Evolutionary conservation across 2,113 vertebrate species (phyloP), one percentile per base, ranked within the genome.

Genomic region (Sula dactylatra): DNA sequence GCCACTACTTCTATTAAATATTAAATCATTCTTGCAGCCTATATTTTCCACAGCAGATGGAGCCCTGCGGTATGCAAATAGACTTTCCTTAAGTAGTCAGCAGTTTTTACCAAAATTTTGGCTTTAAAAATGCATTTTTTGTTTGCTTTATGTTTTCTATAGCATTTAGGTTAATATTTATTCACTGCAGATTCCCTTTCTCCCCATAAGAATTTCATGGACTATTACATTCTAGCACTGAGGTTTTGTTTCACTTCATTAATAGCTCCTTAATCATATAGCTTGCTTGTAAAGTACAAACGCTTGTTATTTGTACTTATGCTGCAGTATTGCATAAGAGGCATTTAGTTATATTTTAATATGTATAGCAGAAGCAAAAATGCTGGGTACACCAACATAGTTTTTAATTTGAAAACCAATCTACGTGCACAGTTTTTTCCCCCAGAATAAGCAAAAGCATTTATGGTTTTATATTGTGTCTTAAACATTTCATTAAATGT

Each of bases 1-100:
- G 98, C 99, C 98, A 99, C 98, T 98, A 99, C 98, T 99, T 99
- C 99, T 99, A 99, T 99, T 99, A 99, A 99, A 99, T 99, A 99
- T 99, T 99, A 99, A 99, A 99, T 99, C 98, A 99, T 99, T 99
- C 99, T 99, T 99, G 99, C 98, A 99, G 99, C 98, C 97, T 98
- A 93, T 98, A 97, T 98, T 99, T 98, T 98, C 98, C 98, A 98
- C 99, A 99, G 98, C 98, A 99, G 99, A 99, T 99, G 99, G 99
- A 99, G 99, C 98, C 99, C 99, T 99, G 98, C 47, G 93, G 97
- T 99, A 99, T 99, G 99, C 98, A 99, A 99, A 99, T 99, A 96
- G 97, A 97, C 95, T 95, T 97, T 98, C 97, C 98, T 98, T 98
- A 98, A 98, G 98, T 98, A 98, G 98, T 99, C 99, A 99, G 98